These are phyloP conservation scores for Nysson spinosus DNA, from an alignment of 2,888 invertebrate species.

Conservation along the genomic window DNA sequence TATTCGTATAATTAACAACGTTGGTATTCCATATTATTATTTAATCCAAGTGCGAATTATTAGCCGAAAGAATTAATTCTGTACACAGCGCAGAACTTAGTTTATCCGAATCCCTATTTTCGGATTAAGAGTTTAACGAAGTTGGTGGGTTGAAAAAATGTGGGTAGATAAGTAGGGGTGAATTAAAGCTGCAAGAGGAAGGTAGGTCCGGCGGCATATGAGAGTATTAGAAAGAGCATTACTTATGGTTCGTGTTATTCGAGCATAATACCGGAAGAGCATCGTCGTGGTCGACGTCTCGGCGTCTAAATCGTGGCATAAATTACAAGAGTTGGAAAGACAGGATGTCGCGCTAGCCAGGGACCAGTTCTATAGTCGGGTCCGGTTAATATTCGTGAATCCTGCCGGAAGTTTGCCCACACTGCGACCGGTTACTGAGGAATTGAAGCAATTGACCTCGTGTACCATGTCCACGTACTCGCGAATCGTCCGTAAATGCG, in stretches of 20 bases:
- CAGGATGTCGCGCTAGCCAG: constrained; percentile 54
- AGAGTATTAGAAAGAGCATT: constrained; percentile 7
- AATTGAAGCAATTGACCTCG: constrained; percentile 62
- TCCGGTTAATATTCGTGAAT: constrained; percentile 54
- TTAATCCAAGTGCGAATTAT: too few relatives aligned
- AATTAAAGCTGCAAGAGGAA: too few relatives aligned
- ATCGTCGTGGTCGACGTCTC: constrained; percentile 36
- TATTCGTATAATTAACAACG: too few relatives aligned
- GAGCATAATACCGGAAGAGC: constrained; percentile 44
- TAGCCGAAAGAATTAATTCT: too few relatives aligned
- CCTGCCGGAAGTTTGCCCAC: constrained; percentile 61
- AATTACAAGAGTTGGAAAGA: constrained; percentile 42
- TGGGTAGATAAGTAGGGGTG: too few relatives aligned
- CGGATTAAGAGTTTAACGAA: too few relatives aligned
- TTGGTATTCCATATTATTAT: too few relatives aligned
- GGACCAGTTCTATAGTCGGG: constrained; percentile 27
- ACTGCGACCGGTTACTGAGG: constrained; percentile 42
- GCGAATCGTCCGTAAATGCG: constrained; percentile 25
- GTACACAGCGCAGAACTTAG: too few relatives aligned
- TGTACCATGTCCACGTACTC: constrained; percentile 24
- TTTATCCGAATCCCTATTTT: too few relatives aligned
- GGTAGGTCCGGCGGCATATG: constrained; percentile 18
- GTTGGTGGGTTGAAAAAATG: background rate
- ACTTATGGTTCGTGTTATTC: constrained; percentile 9
- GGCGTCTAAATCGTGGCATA: constrained; percentile 51